phyloP scores from a whole-genome alignment of 2,113 vertebrate genomes.

The Odontophorus gujanensis region DNA sequence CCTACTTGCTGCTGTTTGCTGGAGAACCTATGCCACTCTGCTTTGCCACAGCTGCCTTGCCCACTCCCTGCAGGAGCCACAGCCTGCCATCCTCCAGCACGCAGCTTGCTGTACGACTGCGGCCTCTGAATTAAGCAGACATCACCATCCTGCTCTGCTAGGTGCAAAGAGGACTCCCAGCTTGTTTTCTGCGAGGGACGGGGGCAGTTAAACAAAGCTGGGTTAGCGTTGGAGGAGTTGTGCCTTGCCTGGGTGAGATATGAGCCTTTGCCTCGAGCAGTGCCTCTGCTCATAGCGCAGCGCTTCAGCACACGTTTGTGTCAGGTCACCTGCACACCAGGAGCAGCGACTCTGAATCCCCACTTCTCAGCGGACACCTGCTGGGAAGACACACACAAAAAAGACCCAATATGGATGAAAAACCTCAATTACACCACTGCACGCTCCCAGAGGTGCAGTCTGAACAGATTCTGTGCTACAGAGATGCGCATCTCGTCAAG shows the following conservation, averaged over 20 bases:
- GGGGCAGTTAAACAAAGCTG: background rate
- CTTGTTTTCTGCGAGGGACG: constrained; percentile 1
- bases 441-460: accelerated
- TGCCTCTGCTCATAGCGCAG: constrained; percentile 7
- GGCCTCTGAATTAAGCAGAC: constrained; percentile 23
- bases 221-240: background rate
- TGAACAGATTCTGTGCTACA: background rate
- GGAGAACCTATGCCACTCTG: accelerated
- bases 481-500: accelerated
- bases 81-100: background rate
- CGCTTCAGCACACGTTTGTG: accelerated
- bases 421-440: accelerated
- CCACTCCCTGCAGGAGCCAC: constrained; percentile 13
- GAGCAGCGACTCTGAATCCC: background rate
- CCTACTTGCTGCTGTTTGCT: accelerated
- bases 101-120: background rate
- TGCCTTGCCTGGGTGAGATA: background rate
- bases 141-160: constrained; percentile 71
- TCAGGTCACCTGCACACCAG: background rate
- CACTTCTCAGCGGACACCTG: background rate
- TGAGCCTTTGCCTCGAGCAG: background rate
- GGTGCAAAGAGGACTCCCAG: constrained; percentile 39
- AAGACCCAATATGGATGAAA: background rate
- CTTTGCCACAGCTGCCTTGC: background rate
- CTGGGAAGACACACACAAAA: background rate